Evolutionary conservation across 2,113 vertebrate species (phyloP).

Genomic region (Anoplopoma fimbria): DNA sequence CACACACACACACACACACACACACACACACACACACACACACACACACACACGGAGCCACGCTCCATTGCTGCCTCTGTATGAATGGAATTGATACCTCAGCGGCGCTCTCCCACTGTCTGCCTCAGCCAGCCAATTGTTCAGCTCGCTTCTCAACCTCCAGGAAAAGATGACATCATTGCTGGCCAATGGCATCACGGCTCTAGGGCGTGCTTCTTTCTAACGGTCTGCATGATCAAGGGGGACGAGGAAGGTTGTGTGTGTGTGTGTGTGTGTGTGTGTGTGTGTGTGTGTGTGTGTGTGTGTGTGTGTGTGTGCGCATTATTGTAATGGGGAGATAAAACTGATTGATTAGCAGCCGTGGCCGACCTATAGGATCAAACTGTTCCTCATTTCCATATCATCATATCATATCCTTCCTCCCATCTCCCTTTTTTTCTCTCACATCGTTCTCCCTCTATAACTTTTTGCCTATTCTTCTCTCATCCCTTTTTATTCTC

Average conservation of each 20-base stretch:
- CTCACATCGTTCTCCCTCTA: neutral
- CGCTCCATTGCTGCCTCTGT: constrained; percentile 75
- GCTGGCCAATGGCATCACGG: constrained; percentile 89
- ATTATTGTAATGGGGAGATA: constrained; percentile 44
- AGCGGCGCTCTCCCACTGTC: constrained; percentile 87
- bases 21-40: constrained; percentile 11
- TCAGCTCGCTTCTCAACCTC: constrained; percentile 79
- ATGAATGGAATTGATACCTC: constrained; percentile 93
- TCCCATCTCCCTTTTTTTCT: neutral
- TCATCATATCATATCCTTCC: constrained; percentile 13
- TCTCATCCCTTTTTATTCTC: neutral
- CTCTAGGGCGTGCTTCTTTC: constrained; percentile 86
- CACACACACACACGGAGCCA: constrained; percentile 11
- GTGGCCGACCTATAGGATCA: constrained; percentile 52
- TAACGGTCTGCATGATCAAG: constrained; percentile 38
- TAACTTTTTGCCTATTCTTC: neutral
- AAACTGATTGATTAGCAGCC: constrained; percentile 74
- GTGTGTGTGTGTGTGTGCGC: neutral
- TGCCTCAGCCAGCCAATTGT: constrained; percentile 86
- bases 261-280: constrained; percentile 17
- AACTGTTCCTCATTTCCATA: constrained; percentile 53
- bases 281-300: constrained; percentile 21
- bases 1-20: constrained; percentile 4
- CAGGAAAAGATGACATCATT: constrained; percentile 96
- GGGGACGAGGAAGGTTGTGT: constrained; percentile 25